These are phyloP conservation scores for Entomobrya proxima DNA, from an alignment of 2,888 invertebrate genomes.

Conservation along the genomic window DNA sequence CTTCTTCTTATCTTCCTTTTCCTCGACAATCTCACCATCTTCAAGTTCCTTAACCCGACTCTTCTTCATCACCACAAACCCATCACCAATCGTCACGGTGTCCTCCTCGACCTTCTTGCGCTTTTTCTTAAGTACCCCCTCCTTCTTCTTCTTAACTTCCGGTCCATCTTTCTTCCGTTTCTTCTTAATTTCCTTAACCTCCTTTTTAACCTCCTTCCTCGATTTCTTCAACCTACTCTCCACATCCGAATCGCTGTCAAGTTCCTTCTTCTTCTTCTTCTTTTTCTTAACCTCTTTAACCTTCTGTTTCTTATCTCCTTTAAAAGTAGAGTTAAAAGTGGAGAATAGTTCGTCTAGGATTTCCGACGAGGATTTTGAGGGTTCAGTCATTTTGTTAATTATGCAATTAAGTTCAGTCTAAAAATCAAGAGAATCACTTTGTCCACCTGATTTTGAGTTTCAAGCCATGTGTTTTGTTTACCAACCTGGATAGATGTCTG, in stretches of 20 bases:
- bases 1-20: constrained; percentile 83
- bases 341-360: constrained; percentile 88
- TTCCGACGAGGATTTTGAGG: constrained; percentile 85
- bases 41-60: constrained; percentile 76
- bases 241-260: no score
- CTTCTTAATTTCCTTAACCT: constrained; percentile 76
- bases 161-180: constrained; percentile 75
- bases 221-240: constrained; percentile 77
- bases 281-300: constrained; percentile 77
- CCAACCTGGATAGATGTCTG: no score
- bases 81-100: constrained; percentile 47
- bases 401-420: no score
- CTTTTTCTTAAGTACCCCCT: neutral
- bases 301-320: constrained; percentile 67
- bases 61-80: constrained; percentile 39
- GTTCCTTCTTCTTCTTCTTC: constrained; percentile 72
- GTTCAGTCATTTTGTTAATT: neutral
- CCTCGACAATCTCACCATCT: constrained; percentile 80
- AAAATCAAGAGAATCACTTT: no score
- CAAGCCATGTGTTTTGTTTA: no score
- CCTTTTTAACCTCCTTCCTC: neutral
- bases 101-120: neutral
- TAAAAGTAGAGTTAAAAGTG: constrained; percentile 72
- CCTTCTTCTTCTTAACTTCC: constrained; percentile 77
- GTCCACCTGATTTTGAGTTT: no score